phyloP scores from a whole-genome alignment of 2,797 vertebrate genomes.

The Phrynocephalus forsythii region DNA sequence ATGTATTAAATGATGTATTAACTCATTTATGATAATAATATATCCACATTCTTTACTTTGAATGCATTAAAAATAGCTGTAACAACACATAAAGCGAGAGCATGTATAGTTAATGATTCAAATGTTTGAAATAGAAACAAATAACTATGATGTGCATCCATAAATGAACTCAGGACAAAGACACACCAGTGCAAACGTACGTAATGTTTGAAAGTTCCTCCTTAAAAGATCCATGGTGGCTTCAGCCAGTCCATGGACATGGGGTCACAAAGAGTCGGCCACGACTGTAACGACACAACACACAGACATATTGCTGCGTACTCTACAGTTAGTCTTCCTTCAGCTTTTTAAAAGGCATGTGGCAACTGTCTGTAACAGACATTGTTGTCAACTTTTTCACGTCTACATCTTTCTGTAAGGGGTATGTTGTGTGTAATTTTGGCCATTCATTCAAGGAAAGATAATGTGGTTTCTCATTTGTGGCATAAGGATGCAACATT shows the following conservation, averaged over 20 bases:
- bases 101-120: background rate
- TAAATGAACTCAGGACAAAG: background rate
- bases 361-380: background rate
- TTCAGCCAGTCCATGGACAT: background rate
- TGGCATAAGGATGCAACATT: slow-evolving; percentile 10
- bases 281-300: background rate
- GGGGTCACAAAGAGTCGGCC: no score
- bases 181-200: background rate
- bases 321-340: background rate
- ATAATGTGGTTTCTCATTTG: background rate
- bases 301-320: background rate
- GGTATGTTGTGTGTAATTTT: accelerated
- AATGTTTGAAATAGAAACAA: background rate
- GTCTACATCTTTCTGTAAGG: background rate
- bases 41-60: background rate
- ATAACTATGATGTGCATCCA: background rate
- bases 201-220: background rate
- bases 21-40: background rate
- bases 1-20: no score
- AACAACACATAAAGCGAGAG: background rate
- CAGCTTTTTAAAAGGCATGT: background rate
- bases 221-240: background rate
- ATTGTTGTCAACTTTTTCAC: background rate
- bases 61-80: background rate
- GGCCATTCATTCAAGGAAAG: background rate